phyloP scores from a whole-genome alignment of 2,797 vertebrate species.

The Phoxinus dragarum region DNA sequence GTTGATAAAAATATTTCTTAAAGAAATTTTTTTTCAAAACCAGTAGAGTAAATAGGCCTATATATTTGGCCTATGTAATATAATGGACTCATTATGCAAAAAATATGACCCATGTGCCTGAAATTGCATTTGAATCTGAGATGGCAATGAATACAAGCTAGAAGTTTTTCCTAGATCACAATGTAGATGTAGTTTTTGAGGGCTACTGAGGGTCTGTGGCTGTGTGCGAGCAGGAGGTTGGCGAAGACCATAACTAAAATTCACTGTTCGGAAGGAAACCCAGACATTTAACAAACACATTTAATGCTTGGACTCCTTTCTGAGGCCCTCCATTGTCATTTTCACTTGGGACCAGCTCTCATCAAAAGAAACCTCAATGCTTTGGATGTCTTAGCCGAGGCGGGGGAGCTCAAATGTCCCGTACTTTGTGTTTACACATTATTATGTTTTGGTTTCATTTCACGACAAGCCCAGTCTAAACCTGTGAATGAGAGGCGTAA shows the following conservation, averaged over 20 bases:
- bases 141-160: neutral
- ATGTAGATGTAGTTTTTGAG: neutral
- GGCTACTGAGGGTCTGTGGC: neutral
- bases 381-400: constrained; percentile 20
- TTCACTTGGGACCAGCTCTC: constrained; percentile 18
- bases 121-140: neutral
- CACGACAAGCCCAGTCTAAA: constrained; percentile 45
- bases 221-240: neutral
- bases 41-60: neutral
- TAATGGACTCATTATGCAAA: neutral
- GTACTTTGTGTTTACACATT: constrained; percentile 4
- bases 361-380: constrained; percentile 36
- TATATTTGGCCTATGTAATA: neutral
- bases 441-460: constrained; percentile 46
- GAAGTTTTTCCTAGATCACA: neutral
- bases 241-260: constrained; percentile 3
- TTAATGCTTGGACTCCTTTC: constrained; percentile 33
- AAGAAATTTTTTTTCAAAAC: neutral
- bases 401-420: constrained; percentile 38
- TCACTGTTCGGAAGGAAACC: constrained; percentile 33
- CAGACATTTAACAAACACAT: constrained; percentile 46
- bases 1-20: neutral
- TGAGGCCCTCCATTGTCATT: constrained; percentile 41
- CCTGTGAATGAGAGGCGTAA: constrained; percentile 58
- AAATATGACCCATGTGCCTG: neutral